Conservation (phyloP, 2,888 invertebrate genomes). For the Epistrophe eligans region DNA sequence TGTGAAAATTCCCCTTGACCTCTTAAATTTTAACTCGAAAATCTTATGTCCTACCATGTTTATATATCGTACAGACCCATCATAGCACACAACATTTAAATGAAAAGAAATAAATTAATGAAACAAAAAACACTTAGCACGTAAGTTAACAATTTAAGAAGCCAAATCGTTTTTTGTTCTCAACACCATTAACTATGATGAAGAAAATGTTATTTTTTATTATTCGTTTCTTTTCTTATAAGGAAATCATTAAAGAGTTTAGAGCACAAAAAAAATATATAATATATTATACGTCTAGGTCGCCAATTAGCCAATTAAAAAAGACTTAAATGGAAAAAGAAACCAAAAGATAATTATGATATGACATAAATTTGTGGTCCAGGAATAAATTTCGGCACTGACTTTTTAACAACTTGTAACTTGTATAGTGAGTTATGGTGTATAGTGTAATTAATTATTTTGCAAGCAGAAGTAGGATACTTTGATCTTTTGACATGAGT, state of each 20-base stretch:
- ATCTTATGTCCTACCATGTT: slow-evolving; percentile 35
- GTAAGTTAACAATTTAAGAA: slow-evolving; percentile 57
- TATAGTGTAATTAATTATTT: not conserved
- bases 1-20: slow-evolving; percentile 39
- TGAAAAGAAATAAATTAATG: slow-evolving; percentile 23
- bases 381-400: not conserved
- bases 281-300: slow-evolving; percentile 43
- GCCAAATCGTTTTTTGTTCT: slow-evolving; percentile 52
- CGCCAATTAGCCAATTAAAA: slow-evolving; percentile 49
- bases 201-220: slow-evolving; percentile 14
- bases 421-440: not conserved
- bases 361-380: slow-evolving; percentile 19
- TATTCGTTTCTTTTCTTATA: slow-evolving; percentile 29
- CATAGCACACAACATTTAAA: slow-evolving; percentile 26
- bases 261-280: slow-evolving; percentile 6
- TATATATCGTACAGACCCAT: not conserved
- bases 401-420: not conserved
- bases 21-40: slow-evolving; percentile 46
- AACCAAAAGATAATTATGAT: slow-evolving; percentile 31
- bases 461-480: not conserved
- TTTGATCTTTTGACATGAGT: not conserved
- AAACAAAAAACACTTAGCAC: slow-evolving; percentile 53
- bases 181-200: slow-evolving; percentile 21
- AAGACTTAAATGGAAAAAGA: slow-evolving; percentile 40
- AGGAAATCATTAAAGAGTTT: slow-evolving; percentile 50